Conservation (phyloP, 2,797 vertebrate species). For the Poeciliopsis turneri region DNA sequence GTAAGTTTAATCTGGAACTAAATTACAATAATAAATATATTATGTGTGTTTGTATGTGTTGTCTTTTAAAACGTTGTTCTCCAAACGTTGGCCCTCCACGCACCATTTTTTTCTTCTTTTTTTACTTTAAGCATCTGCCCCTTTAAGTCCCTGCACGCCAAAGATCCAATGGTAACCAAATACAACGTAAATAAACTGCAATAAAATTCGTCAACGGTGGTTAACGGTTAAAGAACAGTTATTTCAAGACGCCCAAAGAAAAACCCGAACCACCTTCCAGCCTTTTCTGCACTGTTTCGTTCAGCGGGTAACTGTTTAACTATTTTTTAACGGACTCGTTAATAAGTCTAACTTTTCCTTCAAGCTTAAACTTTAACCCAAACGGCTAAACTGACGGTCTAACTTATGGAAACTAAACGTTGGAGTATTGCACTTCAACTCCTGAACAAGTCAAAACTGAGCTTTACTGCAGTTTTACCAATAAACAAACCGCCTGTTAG, state of each 20-base stretch:
- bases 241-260: not conserved
- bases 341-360: not conserved
- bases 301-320: not conserved
- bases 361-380: not conserved
- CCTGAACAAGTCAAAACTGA: not conserved
- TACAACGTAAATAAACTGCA: not conserved
- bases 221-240: not conserved
- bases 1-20: not conserved
- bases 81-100: not conserved
- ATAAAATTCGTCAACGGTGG: not conserved
- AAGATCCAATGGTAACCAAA: not conserved
- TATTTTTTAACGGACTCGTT: not conserved
- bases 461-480: not conserved
- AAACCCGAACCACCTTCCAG: not conserved
- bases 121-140: not conserved
- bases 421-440: not conserved
- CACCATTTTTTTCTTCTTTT: not conserved
- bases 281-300: not conserved
- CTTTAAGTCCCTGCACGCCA: not conserved
- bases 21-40: not conserved
- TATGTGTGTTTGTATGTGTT: not conserved
- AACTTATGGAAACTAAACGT: not conserved
- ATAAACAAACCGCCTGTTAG: not conserved
- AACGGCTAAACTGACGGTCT: not conserved
- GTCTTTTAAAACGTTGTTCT: not conserved